Evolutionary conservation across 2,113 vertebrate species (phyloP).

Genomic region (Dasyornis broadbenti): DNA sequence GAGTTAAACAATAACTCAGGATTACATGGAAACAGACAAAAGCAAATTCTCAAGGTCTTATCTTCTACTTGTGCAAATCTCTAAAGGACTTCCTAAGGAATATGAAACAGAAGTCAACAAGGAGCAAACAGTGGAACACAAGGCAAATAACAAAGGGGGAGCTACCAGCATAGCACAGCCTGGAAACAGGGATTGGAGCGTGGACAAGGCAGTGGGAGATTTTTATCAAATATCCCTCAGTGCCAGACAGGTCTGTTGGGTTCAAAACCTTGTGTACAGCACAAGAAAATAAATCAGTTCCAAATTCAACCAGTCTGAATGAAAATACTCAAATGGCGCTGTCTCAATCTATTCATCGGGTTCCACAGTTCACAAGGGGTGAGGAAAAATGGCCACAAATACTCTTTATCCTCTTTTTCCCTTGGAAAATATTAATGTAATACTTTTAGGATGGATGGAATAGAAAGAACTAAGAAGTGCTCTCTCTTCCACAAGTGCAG

Average conservation of each 20-base stretch:
- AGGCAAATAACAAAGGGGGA: neutral
- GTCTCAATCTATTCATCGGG: neutral
- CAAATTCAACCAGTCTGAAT: neutral
- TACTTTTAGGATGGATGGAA: neutral
- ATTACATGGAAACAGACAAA: neutral
- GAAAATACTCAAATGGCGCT: neutral
- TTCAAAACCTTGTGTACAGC: neutral
- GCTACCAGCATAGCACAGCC: neutral
- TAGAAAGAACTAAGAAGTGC: neutral
- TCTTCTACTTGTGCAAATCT: neutral
- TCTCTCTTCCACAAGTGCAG: neutral
- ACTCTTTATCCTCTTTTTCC: neutral
- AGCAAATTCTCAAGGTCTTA: slow-evolving; percentile 9
- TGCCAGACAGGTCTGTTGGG: neutral
- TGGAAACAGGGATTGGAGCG: neutral
- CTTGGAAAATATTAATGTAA: neutral
- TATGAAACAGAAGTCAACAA: neutral
- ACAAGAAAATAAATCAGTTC: neutral
- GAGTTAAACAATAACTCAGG: slow-evolving; percentile 5
- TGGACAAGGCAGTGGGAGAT: neutral
- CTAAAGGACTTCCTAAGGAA: neutral
- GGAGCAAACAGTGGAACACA: neutral
- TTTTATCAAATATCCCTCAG: neutral
- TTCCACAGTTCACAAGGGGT: neutral
- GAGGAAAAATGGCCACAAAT: neutral